Base-by-base conservation (phyloP, 2,797 vertebrate genomes). In the Taeniopygia guttata region DNA sequence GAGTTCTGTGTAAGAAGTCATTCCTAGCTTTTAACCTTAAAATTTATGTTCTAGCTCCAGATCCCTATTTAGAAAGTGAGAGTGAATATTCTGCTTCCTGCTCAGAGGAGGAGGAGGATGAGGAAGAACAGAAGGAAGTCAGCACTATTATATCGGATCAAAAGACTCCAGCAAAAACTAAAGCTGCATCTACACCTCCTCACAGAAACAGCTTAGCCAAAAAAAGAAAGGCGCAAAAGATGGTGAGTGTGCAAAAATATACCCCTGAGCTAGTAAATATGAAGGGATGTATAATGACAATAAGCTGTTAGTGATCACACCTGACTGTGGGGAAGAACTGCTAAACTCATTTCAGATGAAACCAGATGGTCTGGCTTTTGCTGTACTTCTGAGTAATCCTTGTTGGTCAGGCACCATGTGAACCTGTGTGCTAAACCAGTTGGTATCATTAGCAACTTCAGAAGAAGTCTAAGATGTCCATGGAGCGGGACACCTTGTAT, bases 41-140 rank as follows among this genome's bases (percentile, higher is more conserved):
- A n/a, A 42, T 77, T 94, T 84, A 23, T 77, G 22, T 54, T 86
- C 45, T 95, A 99, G 99, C 96, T 72, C 96, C 98, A 4, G 98
- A 96, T 84, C 93, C 98, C 34, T 97, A 96, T 78, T 98, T 98
- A 32, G 99, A 99, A 96, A 99, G 98, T 29, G 99, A 99, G 95
- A 99, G 99, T 81, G 99, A 99, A 78, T 98, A 99, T 93, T 99
- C 99, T 14, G 97, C 98, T 72, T 99, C 99, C 21, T 98, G 98
- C 96, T 99, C 99, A 5, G 99, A 98, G 63, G 98, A 98, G 63
- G 98, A 98, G 10, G 95, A 95, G 3, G 49, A 68, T 38, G 95
- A 94, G 30, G 84, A 97, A 38, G 52, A 59, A 48, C 97, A 97
- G 68, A 96, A 97, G 25, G 97, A 98, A 84, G 94, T 52, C 54